A percentile compares a stretch with the other conserved stretches of the same genome.
phyloP scores from a whole-genome alignment of 2,113 vertebrate genomes.

The Albula glossodonta region DNA sequence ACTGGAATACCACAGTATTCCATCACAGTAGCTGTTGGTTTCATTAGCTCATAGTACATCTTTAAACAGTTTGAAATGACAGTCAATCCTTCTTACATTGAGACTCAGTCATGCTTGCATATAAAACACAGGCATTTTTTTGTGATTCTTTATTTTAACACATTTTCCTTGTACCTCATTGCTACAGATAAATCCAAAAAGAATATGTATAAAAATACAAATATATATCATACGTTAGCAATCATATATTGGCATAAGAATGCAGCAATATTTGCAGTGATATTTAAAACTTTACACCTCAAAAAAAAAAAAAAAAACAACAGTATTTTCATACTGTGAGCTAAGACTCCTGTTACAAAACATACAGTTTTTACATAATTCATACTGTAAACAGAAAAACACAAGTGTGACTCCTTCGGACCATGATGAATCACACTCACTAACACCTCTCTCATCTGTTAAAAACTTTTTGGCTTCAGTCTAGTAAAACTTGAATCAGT shows the following conservation, averaged over 20 bases:
- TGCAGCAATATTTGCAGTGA: background rate
- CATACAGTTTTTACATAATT: background rate
- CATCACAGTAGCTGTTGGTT: too few species aligned
- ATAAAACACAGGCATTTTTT: too few species aligned
- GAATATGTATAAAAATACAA: conserved; percentile 11
- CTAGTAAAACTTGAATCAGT: too few species aligned
- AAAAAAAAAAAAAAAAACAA: background rate
- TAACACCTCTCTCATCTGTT: too few species aligned
- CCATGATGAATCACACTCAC: too few species aligned
- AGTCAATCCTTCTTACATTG: background rate
- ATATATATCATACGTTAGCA: background rate
- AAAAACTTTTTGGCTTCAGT: too few species aligned
- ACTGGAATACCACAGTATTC: too few species aligned
- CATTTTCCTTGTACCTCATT: too few species aligned
- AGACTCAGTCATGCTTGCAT: background rate
- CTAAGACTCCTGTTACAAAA: background rate
- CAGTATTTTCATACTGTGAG: background rate
- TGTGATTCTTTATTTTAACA: too few species aligned
- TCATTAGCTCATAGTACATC: too few species aligned
- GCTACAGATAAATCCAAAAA: background rate
- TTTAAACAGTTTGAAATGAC: background rate
- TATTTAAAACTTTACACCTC: conserved; percentile 7
- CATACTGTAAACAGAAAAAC: background rate
- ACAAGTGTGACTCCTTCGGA: too few species aligned
- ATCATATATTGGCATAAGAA: background rate